Percentiles rank a stretch among this genome's conserved stretches.
Evolutionary conservation across 2,113 vertebrate genomes (phyloP).

Genomic region (Delphinus delphis): DNA sequence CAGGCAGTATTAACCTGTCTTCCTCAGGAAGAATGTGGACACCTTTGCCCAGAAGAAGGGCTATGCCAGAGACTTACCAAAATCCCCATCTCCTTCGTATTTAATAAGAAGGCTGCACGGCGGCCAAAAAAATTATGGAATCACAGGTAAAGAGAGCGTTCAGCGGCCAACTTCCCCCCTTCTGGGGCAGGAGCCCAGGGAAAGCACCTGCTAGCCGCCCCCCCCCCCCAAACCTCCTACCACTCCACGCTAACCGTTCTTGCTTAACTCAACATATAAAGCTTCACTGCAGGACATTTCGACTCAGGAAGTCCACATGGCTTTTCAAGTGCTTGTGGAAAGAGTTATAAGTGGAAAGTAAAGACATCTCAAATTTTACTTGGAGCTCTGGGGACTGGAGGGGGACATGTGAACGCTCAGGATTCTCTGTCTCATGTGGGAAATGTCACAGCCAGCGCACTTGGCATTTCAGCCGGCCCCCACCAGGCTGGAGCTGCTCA

Average conservation of each 20-base stretch:
- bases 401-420: background rate
- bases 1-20: background rate
- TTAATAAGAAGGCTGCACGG: background rate
- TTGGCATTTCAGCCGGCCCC: background rate
- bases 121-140: background rate
- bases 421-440: background rate
- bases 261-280: background rate
- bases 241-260: too few relatives aligned
- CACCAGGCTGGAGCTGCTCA: background rate
- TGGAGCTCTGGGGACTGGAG: background rate
- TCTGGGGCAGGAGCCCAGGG: background rate
- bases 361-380: background rate
- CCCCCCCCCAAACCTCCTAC: too few relatives aligned
- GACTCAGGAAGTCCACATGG: fast-evolving
- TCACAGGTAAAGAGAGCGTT: fast-evolving
- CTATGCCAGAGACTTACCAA: background rate
- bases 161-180: background rate
- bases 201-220: background rate
- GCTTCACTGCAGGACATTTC: background rate
- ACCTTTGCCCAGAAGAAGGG: background rate
- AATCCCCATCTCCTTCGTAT: background rate
- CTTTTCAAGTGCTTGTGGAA: background rate
- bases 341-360: background rate
- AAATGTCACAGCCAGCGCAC: background rate
- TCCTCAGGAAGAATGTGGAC: background rate